These are phyloP conservation scores for Caenorhabditis uteleia DNA, from an alignment of 2,888 invertebrate species.

Conservation along the genomic window DNA sequence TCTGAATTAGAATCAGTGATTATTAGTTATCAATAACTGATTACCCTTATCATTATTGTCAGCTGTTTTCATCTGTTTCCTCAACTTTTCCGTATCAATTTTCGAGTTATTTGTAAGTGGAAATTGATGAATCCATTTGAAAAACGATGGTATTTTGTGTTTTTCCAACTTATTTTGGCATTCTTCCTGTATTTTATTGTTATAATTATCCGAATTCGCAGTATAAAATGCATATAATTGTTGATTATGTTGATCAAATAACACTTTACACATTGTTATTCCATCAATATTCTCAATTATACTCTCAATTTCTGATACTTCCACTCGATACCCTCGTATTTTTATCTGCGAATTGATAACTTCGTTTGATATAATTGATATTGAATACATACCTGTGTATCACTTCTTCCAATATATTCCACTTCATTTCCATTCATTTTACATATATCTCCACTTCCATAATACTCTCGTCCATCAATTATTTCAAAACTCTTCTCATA, in stretches of 20 bases:
- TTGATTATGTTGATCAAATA: slow-evolving; percentile 40
- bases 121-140: slow-evolving; percentile 44
- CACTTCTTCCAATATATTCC: slow-evolving; percentile 58
- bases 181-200: slow-evolving; percentile 16
- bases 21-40: slow-evolving; percentile 6
- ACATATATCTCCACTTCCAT: slow-evolving; percentile 61
- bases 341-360: slow-evolving; percentile 43
- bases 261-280: slow-evolving; percentile 35
- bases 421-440: slow-evolving; percentile 36
- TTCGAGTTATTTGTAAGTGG: slow-evolving; percentile 62
- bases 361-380: neutral
- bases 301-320: slow-evolving; percentile 62
- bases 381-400: slow-evolving; percentile 49
- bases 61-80: slow-evolving; percentile 8
- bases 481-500: slow-evolving; percentile 28
- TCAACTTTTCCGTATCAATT: slow-evolving; percentile 30
- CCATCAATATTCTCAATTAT: slow-evolving; percentile 17
- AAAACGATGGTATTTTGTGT: slow-evolving; percentile 55
- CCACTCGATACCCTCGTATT: slow-evolving; percentile 64
- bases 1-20: too few species aligned
- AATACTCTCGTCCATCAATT: slow-evolving; percentile 32
- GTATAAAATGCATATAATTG: slow-evolving; percentile 47
- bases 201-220: neutral
- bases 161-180: slow-evolving; percentile 49
- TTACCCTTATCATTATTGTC: neutral